Evolutionary conservation across 2,797 vertebrate species (phyloP), one percentile per base, ranked within the genome.

Genomic region (Pseudochaenichthys georgianus): DNA sequence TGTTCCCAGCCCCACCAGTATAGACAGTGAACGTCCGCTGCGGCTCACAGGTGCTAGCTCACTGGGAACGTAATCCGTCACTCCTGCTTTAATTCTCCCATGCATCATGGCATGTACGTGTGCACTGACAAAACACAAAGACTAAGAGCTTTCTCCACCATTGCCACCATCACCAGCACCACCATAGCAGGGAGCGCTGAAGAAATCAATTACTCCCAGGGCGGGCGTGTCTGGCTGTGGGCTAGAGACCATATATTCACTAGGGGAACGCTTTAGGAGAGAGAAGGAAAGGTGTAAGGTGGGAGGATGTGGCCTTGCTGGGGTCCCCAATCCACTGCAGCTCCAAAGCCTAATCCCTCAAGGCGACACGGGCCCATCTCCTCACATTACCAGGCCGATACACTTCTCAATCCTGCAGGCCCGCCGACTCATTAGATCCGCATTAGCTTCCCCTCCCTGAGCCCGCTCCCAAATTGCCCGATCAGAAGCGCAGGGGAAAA

Each of bases 131-230:
- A 79, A 75, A 80, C 66, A 84, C 69, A 85, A 87, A 90, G 76
- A 80, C 77, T 78, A 67, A 81, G 72, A 87, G 81, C 77, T 80
- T 80, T 69, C 57, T 71, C 75, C 67, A 70, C 19, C 45, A 28
- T 68, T 52, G 34, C 73, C 83, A 64, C 64, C 64, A 78, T 70
- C 64, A 58, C 55, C 81, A 71, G 65, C 64, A 53, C 70, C 64
- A 64, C 58, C 51, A 75, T 80, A 73, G 85, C 80, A 71, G 60
- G 75, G 80, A 91, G 73, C 73, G 67, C 87, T 75, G 84, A 87
- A 82, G 80, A 94, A 93, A 95, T 95, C 92, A 93, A 92, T 94
- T 93, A 93, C 89, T 90, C 87, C 84, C 79, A 66, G 76, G 78
- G 82, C 71, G 74, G 75, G 82, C 71, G 62, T 88, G 87, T 84